Conservation (phyloP, 1,140 invertebrate genomes). For the Lepidurus couesii region DNA sequence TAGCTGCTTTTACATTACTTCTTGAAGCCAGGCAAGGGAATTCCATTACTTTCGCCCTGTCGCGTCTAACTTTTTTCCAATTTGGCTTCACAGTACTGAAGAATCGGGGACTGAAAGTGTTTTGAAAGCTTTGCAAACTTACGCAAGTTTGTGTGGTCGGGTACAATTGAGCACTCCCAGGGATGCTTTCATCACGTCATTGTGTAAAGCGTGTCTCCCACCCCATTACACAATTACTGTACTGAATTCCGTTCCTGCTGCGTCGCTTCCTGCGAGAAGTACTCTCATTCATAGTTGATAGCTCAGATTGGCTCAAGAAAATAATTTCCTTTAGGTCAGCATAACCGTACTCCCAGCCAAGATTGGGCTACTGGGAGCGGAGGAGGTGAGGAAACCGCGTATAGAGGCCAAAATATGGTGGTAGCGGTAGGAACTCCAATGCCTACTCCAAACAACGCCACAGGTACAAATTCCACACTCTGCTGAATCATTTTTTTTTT, state of each 20-base stretch:
- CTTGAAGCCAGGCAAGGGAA: conserved; percentile 74
- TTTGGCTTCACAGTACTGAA: conserved; percentile 64
- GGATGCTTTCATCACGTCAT: conserved; percentile 86
- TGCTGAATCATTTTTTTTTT: not conserved
- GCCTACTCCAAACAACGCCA: conserved; percentile 56
- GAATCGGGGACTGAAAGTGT: conserved; percentile 82
- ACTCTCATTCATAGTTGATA: conserved; percentile 19
- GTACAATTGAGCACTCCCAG: conserved; percentile 66
- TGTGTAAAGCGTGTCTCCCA: conserved; percentile 91
- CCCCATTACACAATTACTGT: conserved; percentile 89
- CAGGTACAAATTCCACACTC: conserved; percentile 5
- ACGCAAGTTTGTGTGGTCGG: conserved; percentile 70
- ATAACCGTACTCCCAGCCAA: not conserved
- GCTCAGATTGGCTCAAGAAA: not conserved
- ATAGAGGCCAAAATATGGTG: conserved; percentile 48
- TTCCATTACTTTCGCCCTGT: not conserved
- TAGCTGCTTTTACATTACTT: conserved; percentile 82
- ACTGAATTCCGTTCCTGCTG: conserved; percentile 51
- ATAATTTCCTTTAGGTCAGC: not conserved
- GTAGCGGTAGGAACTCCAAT: conserved; percentile 89
- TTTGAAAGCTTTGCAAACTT: conserved; percentile 81
- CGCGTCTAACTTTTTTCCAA: not conserved
- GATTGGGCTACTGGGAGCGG: conserved; percentile 7
- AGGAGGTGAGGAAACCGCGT: conserved; percentile 28
- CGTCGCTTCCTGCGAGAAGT: conserved; percentile 29